Percentiles rank a stretch among this genome's conserved stretches.
Conservation (phyloP, 2,113 vertebrate genomes). For the Carettochelys insculpta region DNA sequence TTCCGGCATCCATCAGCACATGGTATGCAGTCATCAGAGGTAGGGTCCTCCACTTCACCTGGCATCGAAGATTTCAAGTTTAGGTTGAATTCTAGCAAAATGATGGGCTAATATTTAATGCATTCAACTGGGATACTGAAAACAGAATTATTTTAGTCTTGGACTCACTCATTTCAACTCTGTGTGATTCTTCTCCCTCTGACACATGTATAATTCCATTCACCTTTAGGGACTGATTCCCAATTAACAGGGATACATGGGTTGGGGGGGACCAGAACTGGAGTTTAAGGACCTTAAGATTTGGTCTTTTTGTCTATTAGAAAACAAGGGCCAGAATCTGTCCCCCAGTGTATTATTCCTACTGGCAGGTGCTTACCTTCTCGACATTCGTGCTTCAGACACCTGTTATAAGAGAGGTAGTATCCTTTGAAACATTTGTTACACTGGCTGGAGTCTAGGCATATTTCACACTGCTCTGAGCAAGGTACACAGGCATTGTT, state of each 20-base stretch:
- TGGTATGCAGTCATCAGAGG: conserved; percentile 78
- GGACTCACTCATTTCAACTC: neutral
- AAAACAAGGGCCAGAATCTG: neutral
- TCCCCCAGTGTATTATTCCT: neutral
- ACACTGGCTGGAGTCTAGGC: conserved; percentile 74
- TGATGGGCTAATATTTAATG: neutral
- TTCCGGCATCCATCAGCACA: conserved; percentile 89
- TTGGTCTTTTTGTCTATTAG: neutral
- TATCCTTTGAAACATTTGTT: conserved; percentile 79
- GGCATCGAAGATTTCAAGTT: neutral
- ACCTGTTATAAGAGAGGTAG: conserved; percentile 72
- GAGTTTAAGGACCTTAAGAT: neutral
- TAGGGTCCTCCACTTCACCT: conserved; percentile 81
- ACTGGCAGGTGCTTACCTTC: conserved; percentile 75
- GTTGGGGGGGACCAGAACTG: neutral
- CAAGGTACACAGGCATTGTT: conserved; percentile 79
- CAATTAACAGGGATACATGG: neutral
- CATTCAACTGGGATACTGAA: neutral
- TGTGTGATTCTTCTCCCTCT: accelerated
- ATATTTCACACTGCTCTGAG: conserved; percentile 79
- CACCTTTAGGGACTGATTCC: neutral
- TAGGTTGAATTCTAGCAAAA: conserved; percentile 11
- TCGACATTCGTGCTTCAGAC: conserved; percentile 79
- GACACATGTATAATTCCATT: neutral
- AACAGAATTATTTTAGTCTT: neutral